Evolutionary conservation across 2,797 vertebrate genomes (phyloP).

Genomic region (Chiloscyllium punctatum): DNA sequence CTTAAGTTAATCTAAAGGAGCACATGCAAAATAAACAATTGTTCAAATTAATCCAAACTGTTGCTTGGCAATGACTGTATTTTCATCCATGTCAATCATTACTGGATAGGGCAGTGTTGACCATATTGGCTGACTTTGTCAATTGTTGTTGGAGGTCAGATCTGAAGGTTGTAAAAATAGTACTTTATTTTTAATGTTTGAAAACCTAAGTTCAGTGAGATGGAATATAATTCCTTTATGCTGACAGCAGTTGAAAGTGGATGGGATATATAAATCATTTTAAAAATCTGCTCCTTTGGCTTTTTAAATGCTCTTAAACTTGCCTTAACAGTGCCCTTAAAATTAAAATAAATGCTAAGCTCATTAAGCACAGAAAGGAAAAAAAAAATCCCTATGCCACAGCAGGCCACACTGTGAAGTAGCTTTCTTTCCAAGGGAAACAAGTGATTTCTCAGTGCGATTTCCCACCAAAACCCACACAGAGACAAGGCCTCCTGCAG

Average conservation of each 20-base stretch:
- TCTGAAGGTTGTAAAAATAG: not conserved
- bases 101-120: not conserved
- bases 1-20: not conserved
- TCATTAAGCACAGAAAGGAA: not conserved
- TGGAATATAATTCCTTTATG: too few species aligned
- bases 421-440: not conserved
- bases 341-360: not conserved
- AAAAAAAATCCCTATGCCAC: not conserved
- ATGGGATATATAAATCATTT: not conserved
- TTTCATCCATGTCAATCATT: not conserved
- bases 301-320: not conserved
- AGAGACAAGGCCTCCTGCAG: not conserved
- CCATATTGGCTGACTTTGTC: not conserved
- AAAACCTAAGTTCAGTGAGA: not conserved
- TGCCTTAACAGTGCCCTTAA: not conserved
- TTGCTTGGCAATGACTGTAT: slow-evolving; percentile 8
- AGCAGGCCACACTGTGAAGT: not conserved
- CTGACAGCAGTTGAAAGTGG: not conserved
- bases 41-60: not conserved
- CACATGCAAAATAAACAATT: not conserved
- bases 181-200: not conserved
- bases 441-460: slow-evolving; percentile 4
- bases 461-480: slow-evolving; percentile 27
- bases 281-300: not conserved
- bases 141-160: not conserved